Evolutionary conservation across 2,797 vertebrate genomes (phyloP).

Genomic region (Chelon labrosus): DNA sequence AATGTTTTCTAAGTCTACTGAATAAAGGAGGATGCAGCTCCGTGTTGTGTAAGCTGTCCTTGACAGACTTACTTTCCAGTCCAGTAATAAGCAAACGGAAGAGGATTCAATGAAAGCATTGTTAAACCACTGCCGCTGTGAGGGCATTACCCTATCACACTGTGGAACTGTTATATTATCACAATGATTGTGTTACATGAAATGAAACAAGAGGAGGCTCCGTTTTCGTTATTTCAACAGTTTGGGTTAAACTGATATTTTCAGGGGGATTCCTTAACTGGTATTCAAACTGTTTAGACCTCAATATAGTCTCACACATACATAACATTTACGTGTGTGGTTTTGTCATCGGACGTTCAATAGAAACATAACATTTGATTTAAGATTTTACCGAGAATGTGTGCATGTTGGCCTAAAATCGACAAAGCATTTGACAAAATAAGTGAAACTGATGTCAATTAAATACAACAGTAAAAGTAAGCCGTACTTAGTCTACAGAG

Average conservation of each 20-base stretch:
- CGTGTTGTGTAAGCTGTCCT: constrained; percentile 54
- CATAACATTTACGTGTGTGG: background rate
- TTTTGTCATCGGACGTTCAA: background rate
- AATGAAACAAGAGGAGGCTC: constrained; percentile 54
- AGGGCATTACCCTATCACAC: constrained; percentile 64
- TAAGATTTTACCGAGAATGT: background rate
- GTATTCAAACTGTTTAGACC: background rate
- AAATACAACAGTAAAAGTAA: no score
- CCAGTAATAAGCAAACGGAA: constrained; percentile 67
- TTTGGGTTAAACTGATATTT: constrained; percentile 31
- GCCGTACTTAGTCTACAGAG: background rate
- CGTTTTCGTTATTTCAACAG: constrained; percentile 21
- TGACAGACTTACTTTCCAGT: constrained; percentile 66
- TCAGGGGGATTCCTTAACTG: constrained; percentile 4
- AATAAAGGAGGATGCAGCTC: constrained; percentile 28
- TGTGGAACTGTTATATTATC: constrained; percentile 70
- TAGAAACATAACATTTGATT: constrained; percentile 8
- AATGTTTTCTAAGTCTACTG: constrained; percentile 27
- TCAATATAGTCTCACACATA: background rate
- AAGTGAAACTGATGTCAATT: background rate
- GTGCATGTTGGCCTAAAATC: background rate
- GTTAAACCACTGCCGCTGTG: constrained; percentile 57
- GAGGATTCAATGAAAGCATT: constrained; percentile 75
- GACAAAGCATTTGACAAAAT: background rate
- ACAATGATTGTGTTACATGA: constrained; percentile 68